Conservation (phyloP, 2,888 invertebrate species). For the Gortyna flavago region DNA sequence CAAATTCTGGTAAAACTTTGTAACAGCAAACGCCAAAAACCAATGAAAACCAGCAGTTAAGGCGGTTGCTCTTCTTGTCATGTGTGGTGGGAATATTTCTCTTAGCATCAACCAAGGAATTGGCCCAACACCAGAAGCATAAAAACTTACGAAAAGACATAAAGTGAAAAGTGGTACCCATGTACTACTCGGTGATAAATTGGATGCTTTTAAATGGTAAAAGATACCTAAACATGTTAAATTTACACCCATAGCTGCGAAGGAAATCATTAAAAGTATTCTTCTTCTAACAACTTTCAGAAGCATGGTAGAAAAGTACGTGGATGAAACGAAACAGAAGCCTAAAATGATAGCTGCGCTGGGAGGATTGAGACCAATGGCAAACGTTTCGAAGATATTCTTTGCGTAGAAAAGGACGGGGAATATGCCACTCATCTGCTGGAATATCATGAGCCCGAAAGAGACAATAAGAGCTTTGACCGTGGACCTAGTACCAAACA, state of each 20-base stretch:
- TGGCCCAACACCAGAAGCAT: conserved; percentile 92
- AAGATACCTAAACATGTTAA: conserved; percentile 87
- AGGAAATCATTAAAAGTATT: conserved; percentile 91
- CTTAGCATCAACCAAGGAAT: conserved; percentile 93
- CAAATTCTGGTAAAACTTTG: conserved; percentile 91
- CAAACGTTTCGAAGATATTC: conserved; percentile 88
- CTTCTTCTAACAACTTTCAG: conserved; percentile 91
- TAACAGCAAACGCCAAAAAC: conserved; percentile 92
- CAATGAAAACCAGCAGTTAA: conserved; percentile 93
- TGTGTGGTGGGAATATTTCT: conserved; percentile 92
- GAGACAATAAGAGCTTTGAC: conserved; percentile 87
- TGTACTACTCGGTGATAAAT: conserved; percentile 70
- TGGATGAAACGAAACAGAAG: conserved; percentile 89
- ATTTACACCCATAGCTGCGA: conserved; percentile 89
- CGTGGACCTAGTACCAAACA: conserved; percentile 83
- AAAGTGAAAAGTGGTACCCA: conserved; percentile 91
- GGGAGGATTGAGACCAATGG: conserved; percentile 79
- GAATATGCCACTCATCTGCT: conserved; percentile 91
- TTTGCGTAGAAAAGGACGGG: conserved; percentile 91
- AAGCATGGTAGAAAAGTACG: conserved; percentile 89
- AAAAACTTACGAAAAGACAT: conserved; percentile 90
- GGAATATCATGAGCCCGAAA: conserved; percentile 92
- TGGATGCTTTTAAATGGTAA: conserved; percentile 82
- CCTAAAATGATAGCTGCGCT: conserved; percentile 91
- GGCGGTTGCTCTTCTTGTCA: conserved; percentile 91